Conservation (phyloP, 2,113 vertebrate genomes). For the Crocuta crocuta region DNA sequence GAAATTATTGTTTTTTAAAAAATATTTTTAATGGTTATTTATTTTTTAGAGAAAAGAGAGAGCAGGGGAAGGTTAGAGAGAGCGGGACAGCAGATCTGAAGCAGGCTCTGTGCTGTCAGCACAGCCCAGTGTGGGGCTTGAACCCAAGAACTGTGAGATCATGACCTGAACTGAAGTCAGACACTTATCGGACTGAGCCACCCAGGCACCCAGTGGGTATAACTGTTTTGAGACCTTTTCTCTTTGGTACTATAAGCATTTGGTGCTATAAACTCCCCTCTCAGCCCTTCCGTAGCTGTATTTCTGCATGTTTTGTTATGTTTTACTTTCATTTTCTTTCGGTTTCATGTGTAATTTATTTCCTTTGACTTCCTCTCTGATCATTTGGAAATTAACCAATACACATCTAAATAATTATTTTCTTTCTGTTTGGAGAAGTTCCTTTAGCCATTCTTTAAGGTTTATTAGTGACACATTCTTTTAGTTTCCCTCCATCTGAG, state of each 20-base stretch:
- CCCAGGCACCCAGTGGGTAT: not conserved
- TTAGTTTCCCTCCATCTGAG: slow-evolving; percentile 8
- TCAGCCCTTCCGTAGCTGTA: not conserved
- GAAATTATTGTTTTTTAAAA: not conserved
- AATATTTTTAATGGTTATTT: too few species aligned
- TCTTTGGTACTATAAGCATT: not conserved
- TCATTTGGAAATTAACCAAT: slow-evolving; percentile 1
- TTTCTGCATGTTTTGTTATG: not conserved
- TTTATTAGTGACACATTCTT: slow-evolving; percentile 30
- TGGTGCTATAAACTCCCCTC: slow-evolving; percentile 15
- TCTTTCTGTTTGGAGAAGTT: slow-evolving; percentile 1
- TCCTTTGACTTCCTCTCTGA: slow-evolving; percentile 13
- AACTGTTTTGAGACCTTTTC: slow-evolving; percentile 12
- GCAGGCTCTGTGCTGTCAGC: too few species aligned
- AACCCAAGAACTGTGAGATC: too few species aligned
- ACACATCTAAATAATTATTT: slow-evolving; percentile 29
- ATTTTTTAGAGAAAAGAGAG: too few species aligned
- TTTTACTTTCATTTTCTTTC: slow-evolving; percentile 28
- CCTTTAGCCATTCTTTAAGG: slow-evolving; percentile 15
- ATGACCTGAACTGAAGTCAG: too few species aligned
- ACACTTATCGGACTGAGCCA: too few species aligned
- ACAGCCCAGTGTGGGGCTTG: too few species aligned
- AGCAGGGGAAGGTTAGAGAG: too few species aligned
- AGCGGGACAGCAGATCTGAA: too few species aligned
- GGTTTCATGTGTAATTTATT: not conserved